phyloP scores from a whole-genome alignment of 2,113 vertebrate species.

The Craseonycteris thonglongyai region DNA sequence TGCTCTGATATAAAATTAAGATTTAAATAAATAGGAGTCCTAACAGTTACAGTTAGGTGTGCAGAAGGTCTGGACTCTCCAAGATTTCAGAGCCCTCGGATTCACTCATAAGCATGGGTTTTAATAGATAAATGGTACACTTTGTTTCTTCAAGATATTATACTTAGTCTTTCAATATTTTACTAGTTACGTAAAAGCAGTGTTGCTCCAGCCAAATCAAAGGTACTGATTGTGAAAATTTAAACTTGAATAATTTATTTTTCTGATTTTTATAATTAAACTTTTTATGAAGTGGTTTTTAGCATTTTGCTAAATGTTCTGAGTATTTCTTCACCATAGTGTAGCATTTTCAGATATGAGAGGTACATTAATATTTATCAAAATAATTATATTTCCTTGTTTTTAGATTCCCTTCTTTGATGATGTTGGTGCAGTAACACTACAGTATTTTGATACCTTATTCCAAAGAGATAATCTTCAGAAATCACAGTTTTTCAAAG shows the following conservation, averaged over 20 bases:
- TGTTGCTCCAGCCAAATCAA: not conserved
- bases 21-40: not conserved
- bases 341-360: not conserved
- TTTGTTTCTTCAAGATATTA: conserved; percentile 9
- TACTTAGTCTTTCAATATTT: conserved; percentile 12
- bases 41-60: not conserved
- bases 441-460: conserved; percentile 98
- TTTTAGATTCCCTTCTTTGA: conserved; percentile 97
- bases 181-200: not conserved
- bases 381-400: conserved; percentile 54
- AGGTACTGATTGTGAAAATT: not conserved
- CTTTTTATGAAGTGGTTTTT: not conserved
- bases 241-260: not conserved
- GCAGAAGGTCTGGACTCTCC: not conserved
- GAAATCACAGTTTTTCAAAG: conserved; percentile 99
- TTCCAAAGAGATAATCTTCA: conserved; percentile 99
- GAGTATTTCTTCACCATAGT: not conserved
- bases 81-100: not conserved
- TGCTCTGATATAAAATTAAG: conserved; percentile 9
- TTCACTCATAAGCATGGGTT: not conserved
- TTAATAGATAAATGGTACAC: not conserved
- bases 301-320: conserved; percentile 5
- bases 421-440: conserved; percentile 94
- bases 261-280: conserved; percentile 34
- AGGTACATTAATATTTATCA: conserved; percentile 23